phyloP scores from a whole-genome alignment of 2,888 invertebrate species.

The Tribolium freemani region DNA sequence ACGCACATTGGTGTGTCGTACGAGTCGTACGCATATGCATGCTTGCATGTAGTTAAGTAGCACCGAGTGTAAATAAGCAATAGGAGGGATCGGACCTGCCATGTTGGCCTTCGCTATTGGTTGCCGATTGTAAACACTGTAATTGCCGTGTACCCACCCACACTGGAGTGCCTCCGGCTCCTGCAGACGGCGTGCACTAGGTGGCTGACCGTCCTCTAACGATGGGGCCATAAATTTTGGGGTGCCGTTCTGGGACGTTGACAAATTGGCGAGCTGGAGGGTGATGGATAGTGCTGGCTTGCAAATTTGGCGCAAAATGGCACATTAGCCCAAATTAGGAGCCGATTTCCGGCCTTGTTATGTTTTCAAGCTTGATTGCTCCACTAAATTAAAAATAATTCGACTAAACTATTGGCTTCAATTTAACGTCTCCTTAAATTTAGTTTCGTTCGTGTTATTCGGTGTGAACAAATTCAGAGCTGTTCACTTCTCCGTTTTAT shows the following conservation, averaged over 20 bases:
- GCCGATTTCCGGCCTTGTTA: not conserved
- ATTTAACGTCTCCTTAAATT: no score
- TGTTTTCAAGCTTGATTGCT: no score
- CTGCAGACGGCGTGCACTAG: constrained; percentile 28
- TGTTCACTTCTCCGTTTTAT: constrained; percentile 1
- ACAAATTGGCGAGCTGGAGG: not conserved
- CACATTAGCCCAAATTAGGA: not conserved
- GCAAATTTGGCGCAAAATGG: not conserved
- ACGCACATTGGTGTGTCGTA: constrained; percentile 24
- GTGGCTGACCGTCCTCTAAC: constrained; percentile 12
- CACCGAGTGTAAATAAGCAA: constrained; percentile 48
- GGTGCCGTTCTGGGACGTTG: not conserved
- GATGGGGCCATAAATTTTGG: not conserved
- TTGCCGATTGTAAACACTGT: constrained; percentile 56
- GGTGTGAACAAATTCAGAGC: not conserved
- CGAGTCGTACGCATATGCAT: constrained; percentile 34
- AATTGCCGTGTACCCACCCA: constrained; percentile 59
- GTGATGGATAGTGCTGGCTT: not conserved
- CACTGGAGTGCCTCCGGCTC: constrained; percentile 43
- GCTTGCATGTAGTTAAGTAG: constrained; percentile 43
- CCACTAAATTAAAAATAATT: not conserved
- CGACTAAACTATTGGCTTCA: no score
- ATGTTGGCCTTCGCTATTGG: constrained; percentile 58
- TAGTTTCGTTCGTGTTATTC: no score
- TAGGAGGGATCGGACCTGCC: constrained; percentile 58